Evolutionary conservation across 2,113 vertebrate genomes (phyloP), one percentile per base, ranked within the genome.

Genomic region (Poeciliopsis retropinna): DNA sequence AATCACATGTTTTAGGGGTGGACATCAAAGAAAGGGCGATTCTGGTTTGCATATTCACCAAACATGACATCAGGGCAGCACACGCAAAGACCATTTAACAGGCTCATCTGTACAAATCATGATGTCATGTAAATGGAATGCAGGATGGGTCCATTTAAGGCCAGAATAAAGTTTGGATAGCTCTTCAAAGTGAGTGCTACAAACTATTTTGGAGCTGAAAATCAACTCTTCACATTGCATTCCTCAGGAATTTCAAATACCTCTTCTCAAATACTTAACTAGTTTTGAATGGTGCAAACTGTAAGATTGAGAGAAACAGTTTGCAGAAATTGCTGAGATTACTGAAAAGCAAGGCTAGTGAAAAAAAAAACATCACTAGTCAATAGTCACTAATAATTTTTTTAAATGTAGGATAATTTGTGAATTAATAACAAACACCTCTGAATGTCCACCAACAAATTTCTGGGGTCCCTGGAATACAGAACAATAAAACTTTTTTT

Each of bases 41-140:
- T 69, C 82, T 85, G 84, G 81, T 88, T 88, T 80, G 82, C 85
- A 88, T 90, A 80, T 87, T 82, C 82, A 83, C 85, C 78, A 86
- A 84, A 88, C 78, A 78, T 84, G 84, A 90, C 83, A 87, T 87
- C 70, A 88, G 80, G 82, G 76, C 79, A 76, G 72, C 66, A 44
- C 91, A 92, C 74, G 84, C 91, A 92, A 79, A 87, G 74, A 60
- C 76, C 70, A 68, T 91, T 90, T 87, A 82, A 92, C 76, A 66
- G 76, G 80, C 88, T 88, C 89, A 83, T 91, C 86, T 91, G 89
- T 80, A 84, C 86, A 91, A 82, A 87, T 79, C 78, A 88, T 92
- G 91, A 92, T 89, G 89, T 92, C 89, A 92, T 88, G 65, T 31
- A 51, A 71, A 75, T 70, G 79, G 86, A 80, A 85, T 39, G 76